These are phyloP conservation scores for Neotragus moschatus DNA, from an alignment of 2,113 vertebrate genomes.

Conservation along the genomic window DNA sequence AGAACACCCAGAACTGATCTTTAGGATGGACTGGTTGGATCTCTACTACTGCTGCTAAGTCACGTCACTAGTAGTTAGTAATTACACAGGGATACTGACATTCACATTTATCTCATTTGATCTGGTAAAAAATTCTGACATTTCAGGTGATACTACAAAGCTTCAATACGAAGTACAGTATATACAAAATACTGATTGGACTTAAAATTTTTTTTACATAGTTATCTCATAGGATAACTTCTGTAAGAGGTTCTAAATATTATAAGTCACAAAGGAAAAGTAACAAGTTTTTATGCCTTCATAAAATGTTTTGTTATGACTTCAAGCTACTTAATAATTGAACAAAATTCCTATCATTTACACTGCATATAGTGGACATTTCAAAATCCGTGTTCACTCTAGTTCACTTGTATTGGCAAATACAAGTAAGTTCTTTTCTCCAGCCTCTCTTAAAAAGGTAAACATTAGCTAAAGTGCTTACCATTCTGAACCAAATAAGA, in stretches of 20 bases:
- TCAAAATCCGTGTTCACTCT: neutral
- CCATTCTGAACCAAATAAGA: neutral
- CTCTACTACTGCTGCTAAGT: neutral
- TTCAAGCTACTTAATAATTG: constrained; percentile 15
- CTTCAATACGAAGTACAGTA: neutral
- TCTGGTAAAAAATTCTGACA: neutral
- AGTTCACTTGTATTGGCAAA: neutral
- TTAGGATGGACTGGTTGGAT: neutral
- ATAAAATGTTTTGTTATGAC: neutral
- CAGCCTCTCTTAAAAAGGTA: neutral
- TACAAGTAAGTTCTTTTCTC: neutral
- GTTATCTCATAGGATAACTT: neutral
- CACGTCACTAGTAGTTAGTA: neutral
- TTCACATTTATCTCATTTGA: neutral
- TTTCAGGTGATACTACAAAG: neutral
- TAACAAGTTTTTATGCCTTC: neutral
- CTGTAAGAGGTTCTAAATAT: neutral
- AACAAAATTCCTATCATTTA: neutral
- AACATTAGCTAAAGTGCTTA: neutral
- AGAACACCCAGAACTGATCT: neutral
- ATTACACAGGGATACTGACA: neutral
- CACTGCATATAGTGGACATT: neutral
- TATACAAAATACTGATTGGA: neutral
- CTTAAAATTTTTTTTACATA: neutral
- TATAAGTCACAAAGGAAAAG: neutral